Conservation (phyloP, 1,140 invertebrate species). For the Oreohelix idahoensis region DNA sequence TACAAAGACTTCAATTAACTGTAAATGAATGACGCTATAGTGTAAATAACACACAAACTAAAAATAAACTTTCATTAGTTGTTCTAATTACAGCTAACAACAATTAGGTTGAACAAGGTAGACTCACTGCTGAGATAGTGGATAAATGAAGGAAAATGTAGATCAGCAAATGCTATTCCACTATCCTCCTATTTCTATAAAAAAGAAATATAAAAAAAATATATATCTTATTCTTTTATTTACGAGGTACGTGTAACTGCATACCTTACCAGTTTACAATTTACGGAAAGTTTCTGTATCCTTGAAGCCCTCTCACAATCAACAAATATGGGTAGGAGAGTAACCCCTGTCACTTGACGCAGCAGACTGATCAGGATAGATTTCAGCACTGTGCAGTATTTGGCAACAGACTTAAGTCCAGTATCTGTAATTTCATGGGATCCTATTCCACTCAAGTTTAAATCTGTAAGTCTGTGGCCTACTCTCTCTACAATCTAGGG, state of each 20-base stretch:
- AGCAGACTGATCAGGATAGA: constrained; percentile 59
- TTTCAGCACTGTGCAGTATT: constrained; percentile 60
- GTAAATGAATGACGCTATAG: too few relatives aligned
- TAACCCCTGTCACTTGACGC: constrained; percentile 51
- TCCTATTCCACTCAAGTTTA: constrained; percentile 65
- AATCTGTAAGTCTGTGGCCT: constrained; percentile 49
- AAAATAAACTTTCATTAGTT: too few relatives aligned
- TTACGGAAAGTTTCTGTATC: constrained; percentile 57
- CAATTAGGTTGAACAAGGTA: too few relatives aligned
- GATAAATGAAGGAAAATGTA: too few relatives aligned
- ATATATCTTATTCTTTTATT: too few relatives aligned
- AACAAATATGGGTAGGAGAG: constrained; percentile 58
- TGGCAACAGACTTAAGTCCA: constrained; percentile 54
- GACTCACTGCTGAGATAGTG: too few relatives aligned
- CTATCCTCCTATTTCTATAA: too few relatives aligned
- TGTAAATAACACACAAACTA: too few relatives aligned
- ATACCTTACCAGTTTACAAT: constrained; percentile 56
- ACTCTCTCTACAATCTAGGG: constrained; percentile 61
- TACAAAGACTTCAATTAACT: too few relatives aligned
- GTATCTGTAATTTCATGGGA: constrained; percentile 55
- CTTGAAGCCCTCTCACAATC: constrained; percentile 51
- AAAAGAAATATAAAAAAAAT: too few relatives aligned
- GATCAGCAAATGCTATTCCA: too few relatives aligned
- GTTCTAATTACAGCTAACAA: neutral
- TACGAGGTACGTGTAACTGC: too few relatives aligned